Percentiles rank a stretch among this genome's conserved stretches.
phyloP scores from a whole-genome alignment of 1,140 invertebrate species.

The Micrasema longulum region DNA sequence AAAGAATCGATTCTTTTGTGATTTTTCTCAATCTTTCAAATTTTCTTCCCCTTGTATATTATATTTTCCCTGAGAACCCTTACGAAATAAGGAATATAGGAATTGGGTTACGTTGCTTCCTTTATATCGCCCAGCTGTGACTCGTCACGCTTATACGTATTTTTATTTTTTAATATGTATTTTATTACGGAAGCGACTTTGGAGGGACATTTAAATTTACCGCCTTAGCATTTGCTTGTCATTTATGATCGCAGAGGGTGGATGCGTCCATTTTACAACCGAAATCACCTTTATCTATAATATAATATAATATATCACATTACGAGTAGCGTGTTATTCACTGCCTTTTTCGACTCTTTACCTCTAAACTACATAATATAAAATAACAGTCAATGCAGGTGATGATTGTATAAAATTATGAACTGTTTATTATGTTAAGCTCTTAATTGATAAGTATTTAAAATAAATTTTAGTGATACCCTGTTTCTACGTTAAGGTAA shows the following conservation, averaged over 20 bases:
- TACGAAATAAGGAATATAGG: neutral
- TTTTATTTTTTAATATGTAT: neutral
- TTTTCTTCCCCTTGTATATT: conserved; percentile 1
- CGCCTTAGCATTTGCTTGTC: conserved; percentile 22
- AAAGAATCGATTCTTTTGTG: no score
- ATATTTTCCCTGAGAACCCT: neutral
- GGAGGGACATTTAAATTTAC: conserved; percentile 34
- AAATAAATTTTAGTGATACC: no score
- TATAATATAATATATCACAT: no score
- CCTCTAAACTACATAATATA: no score
- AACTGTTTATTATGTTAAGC: no score
- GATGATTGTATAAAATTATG: no score
- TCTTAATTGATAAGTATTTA: no score
- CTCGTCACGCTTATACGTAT: neutral
- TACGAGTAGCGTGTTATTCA: no score
- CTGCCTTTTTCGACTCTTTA: no score
- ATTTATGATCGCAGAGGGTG: conserved; percentile 14
- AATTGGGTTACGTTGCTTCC: conserved; percentile 8
- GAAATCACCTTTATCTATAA: neutral
- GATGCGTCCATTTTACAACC: conserved; percentile 1
- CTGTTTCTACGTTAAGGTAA: no score
- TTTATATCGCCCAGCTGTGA: conserved; percentile 6
- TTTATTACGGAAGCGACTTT: conserved; percentile 11
- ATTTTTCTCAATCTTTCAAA: no score
- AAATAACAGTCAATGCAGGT: no score